Conservation (phyloP, 2,797 vertebrate species). For the Otolemur crassicaudatus region DNA sequence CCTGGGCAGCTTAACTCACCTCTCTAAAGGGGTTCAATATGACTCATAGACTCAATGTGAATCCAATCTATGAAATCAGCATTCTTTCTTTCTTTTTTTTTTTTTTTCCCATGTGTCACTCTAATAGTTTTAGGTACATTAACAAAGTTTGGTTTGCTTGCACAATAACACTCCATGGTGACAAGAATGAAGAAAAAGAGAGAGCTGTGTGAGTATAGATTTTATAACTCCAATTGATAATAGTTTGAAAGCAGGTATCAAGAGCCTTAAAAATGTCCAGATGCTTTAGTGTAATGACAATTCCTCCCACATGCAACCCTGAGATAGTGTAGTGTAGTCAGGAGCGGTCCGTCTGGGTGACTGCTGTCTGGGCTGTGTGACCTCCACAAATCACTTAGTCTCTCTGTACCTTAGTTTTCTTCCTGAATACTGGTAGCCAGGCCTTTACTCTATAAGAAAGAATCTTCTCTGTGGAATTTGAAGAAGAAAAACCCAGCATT, state of each 20-base stretch:
- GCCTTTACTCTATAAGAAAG: not conserved
- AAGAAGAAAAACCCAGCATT: not conserved
- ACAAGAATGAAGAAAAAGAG: not conserved
- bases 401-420: not conserved
- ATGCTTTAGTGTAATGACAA: not conserved
- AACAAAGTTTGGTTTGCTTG: not conserved
- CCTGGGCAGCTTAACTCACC: not conserved
- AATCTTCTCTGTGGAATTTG: not conserved
- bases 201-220: not conserved
- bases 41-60: not conserved
- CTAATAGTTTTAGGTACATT: not conserved
- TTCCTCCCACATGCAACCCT: not conserved
- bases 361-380: not conserved
- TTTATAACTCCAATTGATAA: not conserved
- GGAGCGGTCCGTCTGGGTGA: not conserved
- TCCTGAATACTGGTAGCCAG: not conserved
- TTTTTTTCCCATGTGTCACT: not conserved
- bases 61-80: not conserved
- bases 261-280: not conserved
- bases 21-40: not conserved
- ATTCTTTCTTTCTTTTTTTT: not conserved
- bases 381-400: not conserved
- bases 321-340: not conserved
- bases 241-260: not conserved
- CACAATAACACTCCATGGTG: not conserved